Evolutionary conservation across 2,797 vertebrate species (phyloP).

Genomic region (Cirrhinus mrigala): DNA sequence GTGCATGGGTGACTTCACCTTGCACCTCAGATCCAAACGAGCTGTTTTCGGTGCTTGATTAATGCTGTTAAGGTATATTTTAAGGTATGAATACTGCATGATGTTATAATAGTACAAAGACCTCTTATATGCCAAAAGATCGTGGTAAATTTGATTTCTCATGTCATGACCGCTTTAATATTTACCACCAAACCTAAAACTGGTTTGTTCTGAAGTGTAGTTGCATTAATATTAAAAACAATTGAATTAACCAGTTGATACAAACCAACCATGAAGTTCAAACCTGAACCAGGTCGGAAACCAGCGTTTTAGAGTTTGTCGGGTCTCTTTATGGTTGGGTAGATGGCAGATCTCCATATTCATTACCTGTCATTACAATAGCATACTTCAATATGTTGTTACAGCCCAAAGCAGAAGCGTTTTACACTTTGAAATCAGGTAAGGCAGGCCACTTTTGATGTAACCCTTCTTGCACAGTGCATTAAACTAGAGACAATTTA

Average conservation of each 20-base stretch:
- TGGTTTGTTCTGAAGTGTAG: not conserved
- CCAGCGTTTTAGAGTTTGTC: not conserved
- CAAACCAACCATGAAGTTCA: not conserved
- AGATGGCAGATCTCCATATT: not conserved
- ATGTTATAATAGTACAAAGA: no score
- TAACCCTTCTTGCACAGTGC: not conserved
- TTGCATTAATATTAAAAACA: not conserved
- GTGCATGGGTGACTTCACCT: no score
- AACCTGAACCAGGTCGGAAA: not conserved
- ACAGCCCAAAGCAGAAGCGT: not conserved
- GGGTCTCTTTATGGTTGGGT: not conserved
- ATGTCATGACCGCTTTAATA: not conserved
- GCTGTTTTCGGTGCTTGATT: no score
- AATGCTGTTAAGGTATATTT: no score
- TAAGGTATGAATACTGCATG: no score
- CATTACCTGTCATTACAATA: not conserved
- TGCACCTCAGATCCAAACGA: no score
- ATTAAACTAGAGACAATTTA: constrained; percentile 5
- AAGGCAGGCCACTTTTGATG: not conserved
- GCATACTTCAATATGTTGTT: not conserved
- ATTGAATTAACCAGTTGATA: not conserved
- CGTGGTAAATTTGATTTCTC: no score
- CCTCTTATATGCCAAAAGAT: no score
- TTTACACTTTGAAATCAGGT: not conserved
- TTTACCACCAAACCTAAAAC: not conserved